Percentiles rank a stretch among this genome's conserved stretches.
phyloP scores from a whole-genome alignment of 2,888 invertebrate species.

The Perizoma flavofasciatum region DNA sequence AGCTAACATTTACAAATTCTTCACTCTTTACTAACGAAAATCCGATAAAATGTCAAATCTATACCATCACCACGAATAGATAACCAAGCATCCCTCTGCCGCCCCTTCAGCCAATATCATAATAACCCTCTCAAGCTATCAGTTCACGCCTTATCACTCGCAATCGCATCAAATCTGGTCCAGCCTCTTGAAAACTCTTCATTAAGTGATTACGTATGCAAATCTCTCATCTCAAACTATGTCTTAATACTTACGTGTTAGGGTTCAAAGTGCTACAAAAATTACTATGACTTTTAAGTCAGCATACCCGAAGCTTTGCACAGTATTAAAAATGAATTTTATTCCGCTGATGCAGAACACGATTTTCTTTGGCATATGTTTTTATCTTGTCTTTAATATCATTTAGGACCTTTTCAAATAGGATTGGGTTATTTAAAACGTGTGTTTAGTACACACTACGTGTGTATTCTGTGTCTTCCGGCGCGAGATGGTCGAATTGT shows the following conservation, averaged over 20 bases:
- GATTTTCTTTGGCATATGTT: slow-evolving; percentile 5
- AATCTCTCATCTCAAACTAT: slow-evolving; percentile 1
- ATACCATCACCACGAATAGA: slow-evolving; percentile 2
- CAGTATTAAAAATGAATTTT: slow-evolving; percentile 11
- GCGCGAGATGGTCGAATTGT: no score
- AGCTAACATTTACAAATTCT: no score
- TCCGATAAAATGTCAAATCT: slow-evolving; percentile 3
- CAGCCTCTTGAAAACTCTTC: slow-evolving; percentile 39
- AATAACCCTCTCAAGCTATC: slow-evolving; percentile 34
- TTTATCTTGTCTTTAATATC: not conserved
- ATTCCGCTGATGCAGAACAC: not conserved
- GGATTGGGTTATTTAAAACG: no score
- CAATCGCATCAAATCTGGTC: slow-evolving; percentile 40
- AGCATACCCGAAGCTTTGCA: not conserved
- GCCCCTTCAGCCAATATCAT: slow-evolving; percentile 38
- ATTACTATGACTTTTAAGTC: not conserved
- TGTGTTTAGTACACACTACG: no score
- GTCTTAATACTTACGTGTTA: not conserved
- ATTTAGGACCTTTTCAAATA: not conserved
- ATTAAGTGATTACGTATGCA: slow-evolving; percentile 38
- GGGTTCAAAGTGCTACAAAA: not conserved
- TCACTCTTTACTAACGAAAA: slow-evolving; percentile 1
- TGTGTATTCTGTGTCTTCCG: no score
- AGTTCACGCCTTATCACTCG: slow-evolving; percentile 33
- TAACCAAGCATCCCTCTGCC: not conserved